Conservation (phyloP, 2,113 vertebrate genomes). For the Oncorhynchus masou region DNA sequence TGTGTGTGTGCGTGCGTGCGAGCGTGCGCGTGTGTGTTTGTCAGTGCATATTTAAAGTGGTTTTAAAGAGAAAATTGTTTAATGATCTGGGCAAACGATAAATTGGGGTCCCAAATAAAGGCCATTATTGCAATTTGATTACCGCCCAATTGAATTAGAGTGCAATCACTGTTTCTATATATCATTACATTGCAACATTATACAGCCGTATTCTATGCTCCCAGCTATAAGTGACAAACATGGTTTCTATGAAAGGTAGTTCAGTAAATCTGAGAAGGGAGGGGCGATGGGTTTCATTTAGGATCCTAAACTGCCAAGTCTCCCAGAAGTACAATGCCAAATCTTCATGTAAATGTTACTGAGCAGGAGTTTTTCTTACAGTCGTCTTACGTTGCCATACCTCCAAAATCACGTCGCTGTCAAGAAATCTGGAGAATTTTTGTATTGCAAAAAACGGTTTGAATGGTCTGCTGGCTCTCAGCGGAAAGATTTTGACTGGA, state of each 20-base stretch:
- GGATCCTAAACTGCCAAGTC: background rate
- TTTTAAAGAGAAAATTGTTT: constrained; percentile 76
- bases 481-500: too few relatives aligned
- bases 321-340: background rate
- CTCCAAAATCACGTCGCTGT: too few relatives aligned
- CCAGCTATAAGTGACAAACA: constrained; percentile 70
- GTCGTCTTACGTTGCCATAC: too few relatives aligned
- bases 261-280: constrained; percentile 63
- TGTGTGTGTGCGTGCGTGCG: background rate
- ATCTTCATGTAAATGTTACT: background rate
- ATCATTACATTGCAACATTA: constrained; percentile 77
- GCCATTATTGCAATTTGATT: constrained; percentile 79
- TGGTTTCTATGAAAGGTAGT: constrained; percentile 64
- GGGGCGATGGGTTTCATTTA: constrained; percentile 21
- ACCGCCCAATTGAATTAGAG: constrained; percentile 75
- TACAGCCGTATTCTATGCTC: constrained; percentile 70
- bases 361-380: background rate
- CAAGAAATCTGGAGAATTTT: too few relatives aligned
- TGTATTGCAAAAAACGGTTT: too few relatives aligned
- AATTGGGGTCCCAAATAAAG: constrained; percentile 76
- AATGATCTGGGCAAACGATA: constrained; percentile 78
- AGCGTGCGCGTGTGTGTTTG: constrained; percentile 14
- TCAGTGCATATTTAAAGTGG: constrained; percentile 70
- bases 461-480: too few relatives aligned
- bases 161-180: constrained; percentile 78